Conservation (phyloP, 2,113 vertebrate species). For the Macroglossus sobrinus region DNA sequence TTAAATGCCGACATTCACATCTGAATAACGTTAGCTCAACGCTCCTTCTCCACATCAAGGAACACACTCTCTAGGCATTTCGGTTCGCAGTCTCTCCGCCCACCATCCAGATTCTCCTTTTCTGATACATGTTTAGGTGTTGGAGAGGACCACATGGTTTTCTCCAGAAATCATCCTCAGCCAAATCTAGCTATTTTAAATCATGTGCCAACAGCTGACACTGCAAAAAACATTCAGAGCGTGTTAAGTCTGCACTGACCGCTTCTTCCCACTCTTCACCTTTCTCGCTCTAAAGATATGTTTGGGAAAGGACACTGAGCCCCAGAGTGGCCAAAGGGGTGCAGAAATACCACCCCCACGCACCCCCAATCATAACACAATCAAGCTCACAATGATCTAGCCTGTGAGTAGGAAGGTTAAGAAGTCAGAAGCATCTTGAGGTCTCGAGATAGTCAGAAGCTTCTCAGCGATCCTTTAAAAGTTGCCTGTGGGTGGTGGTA, state of each 20-base stretch:
- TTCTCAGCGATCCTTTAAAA: neutral
- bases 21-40: slow-evolving; percentile 16
- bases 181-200: slow-evolving; percentile 38
- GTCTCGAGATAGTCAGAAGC: neutral
- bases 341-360: neutral
- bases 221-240: neutral
- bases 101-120: slow-evolving; percentile 48
- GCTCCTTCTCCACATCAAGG: slow-evolving; percentile 27
- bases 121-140: slow-evolving; percentile 35
- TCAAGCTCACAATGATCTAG: neutral
- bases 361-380: neutral
- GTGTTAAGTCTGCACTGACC: neutral
- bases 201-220: neutral
- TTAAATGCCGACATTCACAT: slow-evolving; percentile 13
- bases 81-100: slow-evolving; percentile 36
- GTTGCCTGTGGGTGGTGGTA: slow-evolving; percentile 39
- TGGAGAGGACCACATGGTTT: slow-evolving; percentile 2
- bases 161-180: slow-evolving; percentile 19
- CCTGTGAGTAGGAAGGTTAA: neutral
- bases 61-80: slow-evolving; percentile 52
- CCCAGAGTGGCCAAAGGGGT: rapidly evolving
- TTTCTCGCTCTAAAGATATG: neutral
- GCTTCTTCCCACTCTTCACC: neutral
- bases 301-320: neutral
- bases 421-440: neutral